These are phyloP conservation scores for Passer domesticus DNA, from an alignment of 2,113 vertebrate genomes.

Conservation along the genomic window DNA sequence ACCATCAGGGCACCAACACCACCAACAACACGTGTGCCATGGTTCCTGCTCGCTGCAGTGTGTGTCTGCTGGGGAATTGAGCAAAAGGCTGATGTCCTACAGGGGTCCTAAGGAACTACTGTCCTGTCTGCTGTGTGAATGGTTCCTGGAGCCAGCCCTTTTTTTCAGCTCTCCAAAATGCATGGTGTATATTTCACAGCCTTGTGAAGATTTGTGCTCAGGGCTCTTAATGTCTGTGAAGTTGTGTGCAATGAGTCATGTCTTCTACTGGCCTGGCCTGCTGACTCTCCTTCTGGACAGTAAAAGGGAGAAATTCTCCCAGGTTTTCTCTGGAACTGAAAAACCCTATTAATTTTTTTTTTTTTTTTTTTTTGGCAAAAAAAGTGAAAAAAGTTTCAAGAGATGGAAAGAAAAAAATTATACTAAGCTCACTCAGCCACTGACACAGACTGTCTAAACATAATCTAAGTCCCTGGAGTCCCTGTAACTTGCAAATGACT, in stretches of 20 bases:
- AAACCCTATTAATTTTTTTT: too few species aligned
- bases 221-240: neutral
- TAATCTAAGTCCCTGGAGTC: neutral
- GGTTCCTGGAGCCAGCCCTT: neutral
- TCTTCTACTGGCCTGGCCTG: neutral
- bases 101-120: rapidly evolving
- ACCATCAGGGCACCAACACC: neutral
- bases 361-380: neutral
- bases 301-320: neutral
- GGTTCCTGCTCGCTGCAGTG: neutral
- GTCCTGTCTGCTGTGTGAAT: neutral
- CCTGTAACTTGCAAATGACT: neutral
- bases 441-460: neutral
- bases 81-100: neutral
- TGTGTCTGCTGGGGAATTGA: rapidly evolving
- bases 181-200: neutral
- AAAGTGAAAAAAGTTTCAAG: neutral
- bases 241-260: neutral
- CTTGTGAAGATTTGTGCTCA: neutral
- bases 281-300: neutral
- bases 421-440: neutral
- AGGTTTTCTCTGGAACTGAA: neutral
- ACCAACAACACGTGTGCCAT: rapidly evolving
- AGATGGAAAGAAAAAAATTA: neutral
- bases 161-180: neutral